Base-by-base conservation (phyloP, 2,797 vertebrate genomes). In the Leptatherina wallacei region DNA sequence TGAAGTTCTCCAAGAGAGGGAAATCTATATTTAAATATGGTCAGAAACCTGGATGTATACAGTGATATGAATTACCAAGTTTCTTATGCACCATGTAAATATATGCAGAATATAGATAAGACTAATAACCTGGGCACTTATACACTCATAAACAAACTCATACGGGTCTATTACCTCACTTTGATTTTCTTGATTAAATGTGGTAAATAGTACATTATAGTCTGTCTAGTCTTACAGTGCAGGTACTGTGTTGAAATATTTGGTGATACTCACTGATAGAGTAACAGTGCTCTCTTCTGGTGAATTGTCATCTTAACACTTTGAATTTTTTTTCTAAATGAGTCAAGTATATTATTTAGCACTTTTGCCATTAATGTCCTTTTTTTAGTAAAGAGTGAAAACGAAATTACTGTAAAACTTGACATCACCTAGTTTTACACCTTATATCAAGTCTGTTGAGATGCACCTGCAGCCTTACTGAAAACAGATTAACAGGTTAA, bases 401-500 rank as follows among this genome's bases (percentile, higher is more conserved):
- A 11, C 61, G 0, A 75, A 64, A 72, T 42, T 13, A 33, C 27
- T 14, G 33, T 42, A 32, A 67, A 27, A 40, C 0, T 47, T 4
- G 58, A 13, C 20, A 13, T 22, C 65, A 9, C 8, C 44, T 7
- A 14, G 51, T 49, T 55, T 71, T 66, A 47, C 2, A 32, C 29
- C 38, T 63, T 57, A 35, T 51, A 67, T 44, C 16, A 52, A 73
- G 33, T n/a, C 27, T 49, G 22, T 18, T 64, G 60, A 69, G 52
- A 59, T 77, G 27, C 38, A 44, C 62, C 60, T 76, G 60, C 55
- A 75, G n/a, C 38, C 61, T 64, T 29, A 51, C 30, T 71, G 59
- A 81, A 71, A 77, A 72, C 65, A 75, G 80, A 86, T 85, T 77
- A 86, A 69, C 76, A 38, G 47, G 71, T 75, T 83, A 87, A 87